Evolutionary conservation across 2,113 vertebrate genomes (phyloP), one percentile per base, ranked within the genome.

Genomic region (Urocitellus parryii): DNA sequence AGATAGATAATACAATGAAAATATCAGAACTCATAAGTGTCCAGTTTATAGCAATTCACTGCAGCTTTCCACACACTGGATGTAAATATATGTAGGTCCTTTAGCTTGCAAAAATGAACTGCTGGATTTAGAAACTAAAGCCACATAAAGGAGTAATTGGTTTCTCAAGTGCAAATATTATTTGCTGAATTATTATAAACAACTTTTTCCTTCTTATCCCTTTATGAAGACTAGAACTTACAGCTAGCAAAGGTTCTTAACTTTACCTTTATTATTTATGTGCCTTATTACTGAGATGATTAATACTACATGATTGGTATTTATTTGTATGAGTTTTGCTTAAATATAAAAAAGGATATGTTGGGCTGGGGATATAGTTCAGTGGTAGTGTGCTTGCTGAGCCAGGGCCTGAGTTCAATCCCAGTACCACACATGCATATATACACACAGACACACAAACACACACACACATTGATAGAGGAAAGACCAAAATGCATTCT

Each of bases 111-210:
- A 67, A 86, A 86, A 34, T 25, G 22, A 96, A 85, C 65, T 51
- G 45, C 32, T 94, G 29, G 17, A 45, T 48, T 90, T 76, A 90
- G 63, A 92, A 96, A 94, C 24, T 61, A 67, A 88, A 90, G 72
- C 53, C 68, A 25, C 8, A 53, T 74, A 89, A 82, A 74, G 16
- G 18, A 95, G 22, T 37, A 86, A 76, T 37, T 81, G n/a, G 13
- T 73, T 89, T 95, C 58, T 81, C 4, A 53, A n/a, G 70, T 83
- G 10, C 34, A 83, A 34, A 79, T 61, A 65, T 32, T 80, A 70
- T 39, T 81, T 14, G 0, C 39, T 87, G 42, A 72, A 45, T 95
- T 58, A 53, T 78, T 74, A 91, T 51, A 76, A 63, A 86, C 14
- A 83, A 24, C 2, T 39, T 74, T 13, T 39, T 17, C 14, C 9